Conservation (phyloP, 2,113 vertebrate genomes). For the Peromyscus leucopus region DNA sequence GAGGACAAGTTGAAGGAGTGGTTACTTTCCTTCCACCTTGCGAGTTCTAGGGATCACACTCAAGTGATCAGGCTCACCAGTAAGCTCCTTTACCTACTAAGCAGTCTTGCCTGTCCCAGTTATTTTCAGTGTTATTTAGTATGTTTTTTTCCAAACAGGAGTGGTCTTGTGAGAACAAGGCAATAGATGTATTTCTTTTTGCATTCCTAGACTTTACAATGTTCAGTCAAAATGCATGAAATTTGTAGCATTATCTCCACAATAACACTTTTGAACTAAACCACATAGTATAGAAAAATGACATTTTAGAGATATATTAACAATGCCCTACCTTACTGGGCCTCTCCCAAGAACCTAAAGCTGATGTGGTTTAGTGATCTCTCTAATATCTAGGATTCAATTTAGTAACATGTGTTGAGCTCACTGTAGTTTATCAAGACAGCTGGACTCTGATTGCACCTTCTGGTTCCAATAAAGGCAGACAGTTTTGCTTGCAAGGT, state of each 20-base stretch:
- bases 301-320: neutral
- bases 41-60: neutral
- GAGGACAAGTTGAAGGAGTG: neutral
- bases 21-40: neutral
- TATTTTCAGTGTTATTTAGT: neutral
- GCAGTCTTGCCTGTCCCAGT: neutral
- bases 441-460: neutral
- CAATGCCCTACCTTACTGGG: neutral
- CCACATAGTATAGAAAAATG: neutral
- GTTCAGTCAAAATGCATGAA: conserved; percentile 8
- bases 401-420: neutral
- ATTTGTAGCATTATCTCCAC: neutral
- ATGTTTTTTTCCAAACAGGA: neutral
- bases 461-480: neutral
- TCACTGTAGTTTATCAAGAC: neutral
- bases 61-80: too few species aligned
- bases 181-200: neutral
- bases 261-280: neutral
- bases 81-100: too few species aligned
- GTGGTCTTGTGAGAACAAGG: neutral
- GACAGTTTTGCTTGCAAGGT: neutral
- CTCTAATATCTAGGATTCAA: conserved; percentile 44
- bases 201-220: neutral
- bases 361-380: neutral
- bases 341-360: neutral